Base-by-base conservation (phyloP, 2,888 invertebrate species). In the Synanthedon tipuliformis region DNA sequence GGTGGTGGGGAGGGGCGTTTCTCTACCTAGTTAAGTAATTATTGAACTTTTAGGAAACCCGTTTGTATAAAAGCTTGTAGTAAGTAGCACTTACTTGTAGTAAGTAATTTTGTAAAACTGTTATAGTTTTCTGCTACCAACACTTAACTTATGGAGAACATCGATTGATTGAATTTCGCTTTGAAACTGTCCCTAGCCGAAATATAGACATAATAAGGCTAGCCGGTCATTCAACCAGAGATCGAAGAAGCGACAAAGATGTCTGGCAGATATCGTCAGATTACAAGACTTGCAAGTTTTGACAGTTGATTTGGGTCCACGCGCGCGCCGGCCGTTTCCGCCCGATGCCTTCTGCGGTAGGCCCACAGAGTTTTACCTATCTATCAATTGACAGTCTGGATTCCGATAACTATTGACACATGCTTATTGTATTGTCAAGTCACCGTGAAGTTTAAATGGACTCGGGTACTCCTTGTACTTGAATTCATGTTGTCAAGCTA, bases 291-390 rank as follows among this genome's bases (percentile, higher is more conserved):
- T 71, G 66, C 61, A 50, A 53, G 27, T 52, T 58, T 80, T 82
- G 87, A 86, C 86, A 86, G 73, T 69, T 87, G 87, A 86, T 85
- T 84, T 81, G 84, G 87, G 87, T 87, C 72, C 56, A 60, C 52
- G 62, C 61, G 54, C 60, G 59, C 66, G 73, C 73, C 78, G 72
- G 71, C 72, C 76, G 74, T 67, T 78, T 83, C 82, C 82, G 79
- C 41, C 23, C 27, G 34, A 34, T 16, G 51, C 15, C 49, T 48
- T 54, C 52, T 51, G 51, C 49, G 49, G 16, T 12, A 13, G 41
- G 13, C 51, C 41, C 16, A 51, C 41, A 13, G 41, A 40, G 13
- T 40, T n/a, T n/a, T 16, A 12, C 23, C n/a, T 16, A 12, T 12
- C n/a, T 45, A 45, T 13, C n/a, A n/a, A 45, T 45, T 45, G n/a